Conservation (phyloP, 1,140 invertebrate species). For the Solenopsis invicta region DNA sequence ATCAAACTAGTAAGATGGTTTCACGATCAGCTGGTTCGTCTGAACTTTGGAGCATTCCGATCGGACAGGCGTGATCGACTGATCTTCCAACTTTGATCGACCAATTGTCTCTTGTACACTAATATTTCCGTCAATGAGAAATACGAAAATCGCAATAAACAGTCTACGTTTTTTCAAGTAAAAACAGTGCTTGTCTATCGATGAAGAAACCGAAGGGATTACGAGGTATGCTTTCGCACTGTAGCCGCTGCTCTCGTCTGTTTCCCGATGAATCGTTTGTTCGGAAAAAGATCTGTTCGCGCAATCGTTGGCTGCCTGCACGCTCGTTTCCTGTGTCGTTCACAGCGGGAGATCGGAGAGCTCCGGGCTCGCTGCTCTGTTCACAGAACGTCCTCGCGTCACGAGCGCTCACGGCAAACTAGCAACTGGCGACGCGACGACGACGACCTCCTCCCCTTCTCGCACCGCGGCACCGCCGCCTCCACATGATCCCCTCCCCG, state of each 20-base stretch:
- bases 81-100: neutral
- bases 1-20: constrained; percentile 65
- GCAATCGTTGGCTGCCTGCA: constrained; percentile 7
- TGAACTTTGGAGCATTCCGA: constrained; percentile 30
- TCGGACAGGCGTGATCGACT: neutral
- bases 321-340: constrained; percentile 44
- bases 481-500: constrained; percentile 63
- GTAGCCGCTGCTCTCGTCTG: neutral
- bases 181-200: too few species aligned
- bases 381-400: constrained; percentile 81
- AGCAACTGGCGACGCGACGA: constrained; percentile 84
- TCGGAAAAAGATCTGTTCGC: constrained; percentile 7
- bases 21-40: constrained; percentile 71
- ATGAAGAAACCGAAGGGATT: neutral
- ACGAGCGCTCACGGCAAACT: constrained; percentile 86
- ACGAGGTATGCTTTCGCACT: neutral
- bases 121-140: neutral
- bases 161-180: constrained; percentile 36
- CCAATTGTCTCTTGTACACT: neutral
- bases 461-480: constrained; percentile 79
- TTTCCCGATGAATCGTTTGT: neutral
- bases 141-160: neutral
- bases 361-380: constrained; percentile 54
- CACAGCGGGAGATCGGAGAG: constrained; percentile 48
- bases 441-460: constrained; percentile 81